Evolutionary conservation across 2,797 vertebrate genomes (phyloP).

Genomic region (Epinephelus coioides): DNA sequence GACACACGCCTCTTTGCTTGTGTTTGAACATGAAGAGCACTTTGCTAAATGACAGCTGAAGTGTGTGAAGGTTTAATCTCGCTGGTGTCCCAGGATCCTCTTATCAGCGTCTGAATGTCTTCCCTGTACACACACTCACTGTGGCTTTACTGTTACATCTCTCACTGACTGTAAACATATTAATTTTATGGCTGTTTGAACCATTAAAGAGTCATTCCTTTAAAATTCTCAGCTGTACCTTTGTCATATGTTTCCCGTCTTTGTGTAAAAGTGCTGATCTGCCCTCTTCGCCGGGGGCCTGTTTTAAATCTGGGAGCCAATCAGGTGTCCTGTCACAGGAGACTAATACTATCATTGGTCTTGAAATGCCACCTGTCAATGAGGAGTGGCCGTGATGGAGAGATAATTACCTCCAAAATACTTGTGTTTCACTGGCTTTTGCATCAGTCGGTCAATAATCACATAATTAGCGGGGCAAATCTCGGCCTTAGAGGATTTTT

Average conservation of each 20-base stretch:
- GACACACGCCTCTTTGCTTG: conserved; percentile 7
- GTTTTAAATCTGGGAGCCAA: conserved; percentile 58
- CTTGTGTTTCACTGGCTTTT: conserved; percentile 29
- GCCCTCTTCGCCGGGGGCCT: conserved; percentile 1
- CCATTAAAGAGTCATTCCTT: background rate
- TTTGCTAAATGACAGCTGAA: conserved; percentile 35
- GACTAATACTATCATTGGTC: conserved; percentile 56
- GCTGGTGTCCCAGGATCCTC: conserved; percentile 17
- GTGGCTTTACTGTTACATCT: background rate
- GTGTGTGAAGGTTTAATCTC: conserved; percentile 30
- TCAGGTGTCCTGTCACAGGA: conserved; percentile 49
- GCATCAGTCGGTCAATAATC: conserved; percentile 57
- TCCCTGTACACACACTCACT: conserved; percentile 2
- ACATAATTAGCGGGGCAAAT: conserved; percentile 43
- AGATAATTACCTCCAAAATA: conserved; percentile 58
- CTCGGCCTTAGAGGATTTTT: conserved; percentile 14
- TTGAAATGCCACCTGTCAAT: conserved; percentile 55
- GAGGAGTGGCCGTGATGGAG: conserved; percentile 43
- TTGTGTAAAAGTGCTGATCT: conserved; percentile 42
- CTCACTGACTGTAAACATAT: background rate
- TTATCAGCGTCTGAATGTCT: conserved; percentile 29
- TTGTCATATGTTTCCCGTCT: background rate
- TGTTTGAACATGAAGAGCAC: conserved; percentile 26
- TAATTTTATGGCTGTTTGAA: background rate
- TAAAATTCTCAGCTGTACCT: no score